phyloP scores from a whole-genome alignment of 2,888 invertebrate genomes.

The Griposia aprilina region DNA sequence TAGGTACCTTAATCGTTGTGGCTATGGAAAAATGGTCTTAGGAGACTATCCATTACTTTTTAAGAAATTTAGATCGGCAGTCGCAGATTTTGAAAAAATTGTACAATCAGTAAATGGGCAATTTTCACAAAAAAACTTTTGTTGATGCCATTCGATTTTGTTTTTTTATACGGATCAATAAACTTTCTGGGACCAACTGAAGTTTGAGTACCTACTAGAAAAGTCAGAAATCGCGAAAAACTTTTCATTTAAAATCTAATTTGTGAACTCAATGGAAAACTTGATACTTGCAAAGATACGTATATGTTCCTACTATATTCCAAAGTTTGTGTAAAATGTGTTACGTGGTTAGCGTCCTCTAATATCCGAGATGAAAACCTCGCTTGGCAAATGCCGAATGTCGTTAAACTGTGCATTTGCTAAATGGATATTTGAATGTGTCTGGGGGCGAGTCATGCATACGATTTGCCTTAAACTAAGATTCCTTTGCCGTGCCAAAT shows the following conservation, averaged over 20 bases:
- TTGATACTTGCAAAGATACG: not conserved
- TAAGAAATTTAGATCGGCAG: too few species aligned
- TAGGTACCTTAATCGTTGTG: too few species aligned
- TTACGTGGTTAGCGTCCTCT: conserved; percentile 14
- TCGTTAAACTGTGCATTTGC: conserved; percentile 63
- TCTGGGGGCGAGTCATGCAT: conserved; percentile 53
- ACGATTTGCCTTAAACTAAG: conserved; percentile 44
- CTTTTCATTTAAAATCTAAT: not conserved
- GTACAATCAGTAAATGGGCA: too few species aligned
- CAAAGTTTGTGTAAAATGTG: conserved; percentile 7
- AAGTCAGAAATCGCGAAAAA: too few species aligned
- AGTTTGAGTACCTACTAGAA: too few species aligned
- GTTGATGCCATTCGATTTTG: too few species aligned
- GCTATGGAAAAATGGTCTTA: too few species aligned
- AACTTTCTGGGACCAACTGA: too few species aligned
- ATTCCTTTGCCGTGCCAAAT: conserved; percentile 25
- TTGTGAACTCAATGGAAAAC: not conserved
- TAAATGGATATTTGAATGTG: conserved; percentile 62
- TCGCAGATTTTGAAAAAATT: too few species aligned
- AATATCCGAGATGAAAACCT: conserved; percentile 36
- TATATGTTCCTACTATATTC: not conserved
- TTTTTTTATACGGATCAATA: too few species aligned
- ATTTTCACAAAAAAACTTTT: too few species aligned
- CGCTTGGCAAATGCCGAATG: conserved; percentile 46
- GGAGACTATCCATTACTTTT: too few species aligned